Evolutionary conservation across 2,888 invertebrate species (phyloP).

Genomic region (Leptinotarsa peninsularis): DNA sequence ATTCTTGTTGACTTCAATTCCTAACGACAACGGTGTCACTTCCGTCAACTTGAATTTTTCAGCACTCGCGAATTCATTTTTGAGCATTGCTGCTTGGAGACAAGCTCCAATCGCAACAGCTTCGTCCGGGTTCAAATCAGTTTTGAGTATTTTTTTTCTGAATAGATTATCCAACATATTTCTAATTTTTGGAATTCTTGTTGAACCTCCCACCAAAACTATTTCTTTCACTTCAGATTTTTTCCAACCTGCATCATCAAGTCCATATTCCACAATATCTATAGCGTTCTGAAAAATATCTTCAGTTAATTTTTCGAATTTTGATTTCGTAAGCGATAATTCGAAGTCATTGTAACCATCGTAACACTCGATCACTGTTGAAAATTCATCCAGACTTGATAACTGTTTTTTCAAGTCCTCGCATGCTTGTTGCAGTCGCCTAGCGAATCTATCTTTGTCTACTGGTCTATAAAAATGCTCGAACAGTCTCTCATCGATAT

Average conservation of each 20-base stretch:
- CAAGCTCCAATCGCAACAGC: slow-evolving; percentile 52
- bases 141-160: slow-evolving; percentile 37
- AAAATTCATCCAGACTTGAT: slow-evolving; percentile 29
- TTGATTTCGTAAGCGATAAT: not conserved
- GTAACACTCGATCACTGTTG: slow-evolving; percentile 24
- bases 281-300: slow-evolving; percentile 39
- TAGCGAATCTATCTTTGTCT: slow-evolving; percentile 22
- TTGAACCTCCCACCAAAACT: slow-evolving; percentile 50
- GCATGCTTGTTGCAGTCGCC: slow-evolving; percentile 34
- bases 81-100: slow-evolving; percentile 46
- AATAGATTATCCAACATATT: slow-evolving; percentile 44
- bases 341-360: slow-evolving; percentile 18
- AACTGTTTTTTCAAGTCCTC: slow-evolving; percentile 35
- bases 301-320: slow-evolving; percentile 5
- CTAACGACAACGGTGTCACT: slow-evolving; percentile 51
- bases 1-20: slow-evolving; percentile 36
- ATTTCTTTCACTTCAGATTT: slow-evolving; percentile 45
- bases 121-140: slow-evolving; percentile 50
- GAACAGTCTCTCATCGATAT: slow-evolving; percentile 41
- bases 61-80: slow-evolving; percentile 24
- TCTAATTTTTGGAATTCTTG: slow-evolving; percentile 48
- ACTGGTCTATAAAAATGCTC: slow-evolving; percentile 34
- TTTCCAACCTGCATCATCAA: slow-evolving; percentile 38
- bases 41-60: slow-evolving; percentile 45
- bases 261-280: slow-evolving; percentile 39